Base-by-base conservation (phyloP, 2,113 vertebrate genomes). In the Burhinus oedicnemus region DNA sequence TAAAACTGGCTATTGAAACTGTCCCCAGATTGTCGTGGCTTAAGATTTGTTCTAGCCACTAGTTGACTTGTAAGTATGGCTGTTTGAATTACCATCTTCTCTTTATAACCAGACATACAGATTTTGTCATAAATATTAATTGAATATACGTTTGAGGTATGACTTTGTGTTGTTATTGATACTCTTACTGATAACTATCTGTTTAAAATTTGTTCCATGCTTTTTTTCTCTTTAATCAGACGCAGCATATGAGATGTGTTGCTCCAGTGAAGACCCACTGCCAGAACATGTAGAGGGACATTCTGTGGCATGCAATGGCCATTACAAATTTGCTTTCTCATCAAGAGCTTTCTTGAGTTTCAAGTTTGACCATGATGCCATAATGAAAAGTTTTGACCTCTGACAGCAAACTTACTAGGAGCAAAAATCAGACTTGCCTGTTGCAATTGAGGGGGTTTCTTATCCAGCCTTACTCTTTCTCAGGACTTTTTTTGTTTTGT, bases 321-420 rank as follows among this genome's bases (percentile, higher is more conserved):
- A 98, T 90, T 98, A 93, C 83, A 98, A 98, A 78, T 97, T 97
- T 44, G 90, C 97, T 42, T 97, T 99, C 68, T 99, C 99, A 81
- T 99, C 99, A 62, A 98, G 97, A 97, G 97, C 99, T 87, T 99
- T 99, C 97, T 98, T 99, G 96, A 99, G 98, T 97, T 99, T 99
- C 98, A 99, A 98, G 97, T 99, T 99, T 89, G 99, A 99, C 97
- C 98, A 98, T 92, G 99, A 99, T 79, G 99, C 99, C 96, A 99
- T 99, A 97, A 99, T 99, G 99, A 99, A 98, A 97, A 99, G 98
- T 98, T 99, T 99, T 92, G 99, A 99, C 96, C 98, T 98, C 95
- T 99, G 98, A 99, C 75, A 87, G 77, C 93, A 92, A 30, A 65
- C 60, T 18, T 90, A 16, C 3, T 89, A 75, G 6, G n/a, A 94